These are phyloP conservation scores for Lerema accius DNA, from an alignment of 1,140 invertebrate genomes.

Conservation along the genomic window DNA sequence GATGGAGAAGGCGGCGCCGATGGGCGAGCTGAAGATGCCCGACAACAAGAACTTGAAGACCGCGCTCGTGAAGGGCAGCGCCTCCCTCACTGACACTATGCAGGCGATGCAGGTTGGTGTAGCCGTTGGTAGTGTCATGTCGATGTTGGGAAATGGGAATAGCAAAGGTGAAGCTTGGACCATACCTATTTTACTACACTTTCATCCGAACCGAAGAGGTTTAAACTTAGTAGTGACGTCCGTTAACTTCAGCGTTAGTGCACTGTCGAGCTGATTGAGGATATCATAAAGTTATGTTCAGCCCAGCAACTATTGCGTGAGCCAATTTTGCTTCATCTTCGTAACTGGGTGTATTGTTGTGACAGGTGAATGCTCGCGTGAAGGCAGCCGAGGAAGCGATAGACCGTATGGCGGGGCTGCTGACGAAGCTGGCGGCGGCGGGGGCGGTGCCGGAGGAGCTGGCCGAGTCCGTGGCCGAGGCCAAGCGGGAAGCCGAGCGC, in stretches of 20 bases:
- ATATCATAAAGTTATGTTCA: too few species aligned
- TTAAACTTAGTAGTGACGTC: too few species aligned
- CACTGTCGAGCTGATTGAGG: too few species aligned
- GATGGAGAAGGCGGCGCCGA: slow-evolving; percentile 34
- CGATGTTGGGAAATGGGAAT: too few species aligned
- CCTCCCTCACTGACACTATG: slow-evolving; percentile 63
- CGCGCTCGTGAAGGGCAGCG: slow-evolving; percentile 54
- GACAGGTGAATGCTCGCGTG: slow-evolving; percentile 58
- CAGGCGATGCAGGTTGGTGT: slow-evolving; percentile 66
- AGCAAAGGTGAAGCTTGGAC: too few species aligned
- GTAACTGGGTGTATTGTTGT: background rate
- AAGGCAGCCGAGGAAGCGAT: slow-evolving; percentile 61
- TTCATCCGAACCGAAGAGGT: too few species aligned
- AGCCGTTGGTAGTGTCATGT: too few species aligned
- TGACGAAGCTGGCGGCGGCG: slow-evolving; percentile 52
- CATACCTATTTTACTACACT: too few species aligned
- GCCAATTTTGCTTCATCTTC: too few species aligned
- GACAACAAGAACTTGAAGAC: slow-evolving; percentile 50
- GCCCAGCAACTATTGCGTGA: too few species aligned
- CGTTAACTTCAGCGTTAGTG: too few species aligned
- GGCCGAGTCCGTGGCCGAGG: slow-evolving; percentile 26
- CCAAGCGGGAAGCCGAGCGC: slow-evolving; percentile 4
- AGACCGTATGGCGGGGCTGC: slow-evolving; percentile 51
- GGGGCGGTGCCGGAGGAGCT: slow-evolving; percentile 51
- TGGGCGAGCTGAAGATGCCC: slow-evolving; percentile 48